Evolutionary conservation across 2,888 invertebrate genomes (phyloP).

Genomic region (Dastarcus helophoroides): DNA sequence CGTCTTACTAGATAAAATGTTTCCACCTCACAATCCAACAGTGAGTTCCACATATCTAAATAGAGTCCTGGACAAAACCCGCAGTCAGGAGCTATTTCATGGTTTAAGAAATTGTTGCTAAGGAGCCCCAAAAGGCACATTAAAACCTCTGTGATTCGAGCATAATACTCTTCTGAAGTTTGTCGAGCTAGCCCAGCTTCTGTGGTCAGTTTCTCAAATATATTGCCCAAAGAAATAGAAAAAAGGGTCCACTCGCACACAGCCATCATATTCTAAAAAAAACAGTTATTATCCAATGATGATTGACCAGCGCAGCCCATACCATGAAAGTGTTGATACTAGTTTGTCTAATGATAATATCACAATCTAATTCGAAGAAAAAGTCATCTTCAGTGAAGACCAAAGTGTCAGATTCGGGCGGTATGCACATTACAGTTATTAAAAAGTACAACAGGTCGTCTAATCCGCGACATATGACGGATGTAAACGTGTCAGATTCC

Average conservation of each 20-base stretch:
- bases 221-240: conserved; percentile 6
- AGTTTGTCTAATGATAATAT: neutral
- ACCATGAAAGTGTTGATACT: conserved; percentile 1
- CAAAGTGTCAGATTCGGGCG: conserved; percentile 14
- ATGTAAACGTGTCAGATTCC: conserved; percentile 14
- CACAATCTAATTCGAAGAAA: neutral
- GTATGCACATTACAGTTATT: conserved; percentile 18
- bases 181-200: conserved; percentile 13
- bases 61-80: neutral
- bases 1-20: no score
- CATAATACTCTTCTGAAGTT: conserved; percentile 13
- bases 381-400: conserved; percentile 14
- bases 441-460: conserved; percentile 19
- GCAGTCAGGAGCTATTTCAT: neutral
- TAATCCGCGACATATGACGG: conserved; percentile 17
- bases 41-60: conserved; percentile 1
- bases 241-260: neutral
- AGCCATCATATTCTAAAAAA: conserved; percentile 1
- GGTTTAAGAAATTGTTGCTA: conserved; percentile 10
- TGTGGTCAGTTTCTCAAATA: conserved; percentile 15
- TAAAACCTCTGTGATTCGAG: conserved; percentile 17
- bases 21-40: no score
- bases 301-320: neutral
- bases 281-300: neutral
- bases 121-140: conserved; percentile 18